phyloP scores from a whole-genome alignment of 2,888 invertebrate species.

The Tuberolachnus salignus region DNA sequence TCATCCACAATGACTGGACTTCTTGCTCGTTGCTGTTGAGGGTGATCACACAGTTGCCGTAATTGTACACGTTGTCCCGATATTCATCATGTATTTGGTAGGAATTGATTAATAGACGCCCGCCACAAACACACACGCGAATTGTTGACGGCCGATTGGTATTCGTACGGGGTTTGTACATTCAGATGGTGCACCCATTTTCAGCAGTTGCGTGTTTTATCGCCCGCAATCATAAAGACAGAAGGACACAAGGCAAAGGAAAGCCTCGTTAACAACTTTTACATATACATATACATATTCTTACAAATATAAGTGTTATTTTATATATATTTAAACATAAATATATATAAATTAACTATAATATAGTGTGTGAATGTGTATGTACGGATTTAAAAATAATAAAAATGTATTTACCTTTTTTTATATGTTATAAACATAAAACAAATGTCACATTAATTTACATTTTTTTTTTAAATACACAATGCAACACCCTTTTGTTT shows the following conservation, averaged over 20 bases:
- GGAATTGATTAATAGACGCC: constrained; percentile 51
- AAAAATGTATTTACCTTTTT: constrained; percentile 22
- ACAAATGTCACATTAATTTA: constrained; percentile 48
- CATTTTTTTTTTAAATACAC: not conserved
- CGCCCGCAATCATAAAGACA: constrained; percentile 70
- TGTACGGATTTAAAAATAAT: constrained; percentile 38
- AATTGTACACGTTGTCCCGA: constrained; percentile 39
- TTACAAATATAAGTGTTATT: constrained; percentile 49
- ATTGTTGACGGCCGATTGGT: constrained; percentile 53
- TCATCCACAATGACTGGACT: constrained; percentile 97
- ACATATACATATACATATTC: constrained; percentile 57
- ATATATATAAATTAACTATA: constrained; percentile 55
- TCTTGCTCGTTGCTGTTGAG: constrained; percentile 72
- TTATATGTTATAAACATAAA: constrained; percentile 15
- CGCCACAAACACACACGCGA: constrained; percentile 52
- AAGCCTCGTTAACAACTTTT: constrained; percentile 69
- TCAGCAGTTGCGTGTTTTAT: constrained; percentile 56
- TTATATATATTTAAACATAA: constrained; percentile 49
- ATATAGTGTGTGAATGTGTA: constrained; percentile 43
- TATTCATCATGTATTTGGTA: constrained; percentile 53
- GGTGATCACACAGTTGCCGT: constrained; percentile 46
- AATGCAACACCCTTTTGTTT: no score
- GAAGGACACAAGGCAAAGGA: constrained; percentile 70
- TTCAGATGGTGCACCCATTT: constrained; percentile 54
- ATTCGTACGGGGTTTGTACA: constrained; percentile 53